Percentiles rank a stretch among this genome's conserved stretches.
Conservation (phyloP, 2,888 invertebrate genomes). For the Monochamus alternatus region DNA sequence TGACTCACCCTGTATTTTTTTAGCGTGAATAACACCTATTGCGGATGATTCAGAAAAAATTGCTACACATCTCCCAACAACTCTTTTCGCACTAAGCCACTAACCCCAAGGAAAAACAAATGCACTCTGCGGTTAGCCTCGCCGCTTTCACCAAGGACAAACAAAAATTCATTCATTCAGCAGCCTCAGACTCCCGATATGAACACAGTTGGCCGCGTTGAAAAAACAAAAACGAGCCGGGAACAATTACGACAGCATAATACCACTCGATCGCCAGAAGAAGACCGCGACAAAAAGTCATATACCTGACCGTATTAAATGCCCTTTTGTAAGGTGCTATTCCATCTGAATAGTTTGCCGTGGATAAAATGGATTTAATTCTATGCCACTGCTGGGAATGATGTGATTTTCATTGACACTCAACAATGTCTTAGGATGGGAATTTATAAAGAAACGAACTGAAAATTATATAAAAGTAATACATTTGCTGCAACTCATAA, state of each 20-base stretch:
- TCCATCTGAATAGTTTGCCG: neutral
- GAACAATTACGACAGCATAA: neutral
- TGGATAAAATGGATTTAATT: neutral
- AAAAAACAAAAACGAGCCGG: neutral
- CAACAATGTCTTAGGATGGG: neutral
- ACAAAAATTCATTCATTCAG: neutral
- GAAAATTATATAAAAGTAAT: too few species aligned
- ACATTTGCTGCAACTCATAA: too few species aligned
- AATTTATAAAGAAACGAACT: neutral
- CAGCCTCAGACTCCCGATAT: neutral
- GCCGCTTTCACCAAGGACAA: neutral
- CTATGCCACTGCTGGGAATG: neutral
- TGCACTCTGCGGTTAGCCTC: neutral
- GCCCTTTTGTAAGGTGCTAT: constrained; percentile 4
- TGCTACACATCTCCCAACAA: neutral
- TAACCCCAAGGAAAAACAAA: neutral
- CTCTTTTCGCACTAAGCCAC: neutral
- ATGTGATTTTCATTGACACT: neutral
- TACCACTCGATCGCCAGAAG: neutral
- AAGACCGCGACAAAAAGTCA: neutral
- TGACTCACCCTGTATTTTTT: too few species aligned
- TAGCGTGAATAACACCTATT: too few species aligned
- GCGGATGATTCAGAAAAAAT: neutral
- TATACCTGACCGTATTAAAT: constrained; percentile 9
- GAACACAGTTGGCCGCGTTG: too few species aligned